These are phyloP conservation scores for Ceratina australensis DNA, from an alignment of 1,140 invertebrate genomes.

Conservation along the genomic window DNA sequence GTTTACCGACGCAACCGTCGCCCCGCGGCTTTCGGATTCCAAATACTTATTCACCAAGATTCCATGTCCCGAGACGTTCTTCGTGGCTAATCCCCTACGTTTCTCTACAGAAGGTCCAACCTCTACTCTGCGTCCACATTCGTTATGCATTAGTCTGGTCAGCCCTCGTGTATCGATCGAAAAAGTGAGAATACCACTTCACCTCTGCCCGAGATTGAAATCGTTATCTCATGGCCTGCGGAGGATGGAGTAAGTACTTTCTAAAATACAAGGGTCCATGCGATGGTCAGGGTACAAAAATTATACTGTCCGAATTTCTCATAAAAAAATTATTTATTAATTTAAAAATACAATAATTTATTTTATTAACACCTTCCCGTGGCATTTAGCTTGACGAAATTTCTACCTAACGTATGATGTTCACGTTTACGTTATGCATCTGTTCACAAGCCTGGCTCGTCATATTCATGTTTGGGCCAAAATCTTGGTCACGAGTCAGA, in stretches of 20 bases:
- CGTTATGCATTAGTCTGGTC: constrained; percentile 36
- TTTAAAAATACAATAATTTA: too few relatives aligned
- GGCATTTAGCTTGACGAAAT: too few relatives aligned
- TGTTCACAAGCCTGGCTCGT: too few relatives aligned
- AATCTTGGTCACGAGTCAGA: too few relatives aligned
- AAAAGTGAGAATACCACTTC: constrained; percentile 49
- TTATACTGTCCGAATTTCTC: too few relatives aligned
- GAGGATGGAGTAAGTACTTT: constrained; percentile 14
- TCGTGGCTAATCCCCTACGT: background rate
- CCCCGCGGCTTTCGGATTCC: background rate
- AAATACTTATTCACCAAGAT: constrained; percentile 28
- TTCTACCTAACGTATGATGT: too few relatives aligned
- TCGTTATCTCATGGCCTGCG: constrained; percentile 36
- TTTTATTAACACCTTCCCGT: too few relatives aligned
- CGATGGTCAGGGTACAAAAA: too few relatives aligned
- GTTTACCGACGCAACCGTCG: constrained; percentile 15
- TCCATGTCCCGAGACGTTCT: background rate
- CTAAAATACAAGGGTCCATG: too few relatives aligned
- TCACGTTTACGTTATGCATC: too few relatives aligned
- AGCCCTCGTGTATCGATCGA: constrained; percentile 54
- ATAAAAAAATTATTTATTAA: too few relatives aligned
- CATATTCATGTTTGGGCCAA: too few relatives aligned
- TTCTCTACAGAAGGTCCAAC: constrained; percentile 14
- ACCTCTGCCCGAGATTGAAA: constrained; percentile 47
- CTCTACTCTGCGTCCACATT: constrained; percentile 25